Conservation (phyloP, 2,888 invertebrate genomes). For the Spicauda simplicius region DNA sequence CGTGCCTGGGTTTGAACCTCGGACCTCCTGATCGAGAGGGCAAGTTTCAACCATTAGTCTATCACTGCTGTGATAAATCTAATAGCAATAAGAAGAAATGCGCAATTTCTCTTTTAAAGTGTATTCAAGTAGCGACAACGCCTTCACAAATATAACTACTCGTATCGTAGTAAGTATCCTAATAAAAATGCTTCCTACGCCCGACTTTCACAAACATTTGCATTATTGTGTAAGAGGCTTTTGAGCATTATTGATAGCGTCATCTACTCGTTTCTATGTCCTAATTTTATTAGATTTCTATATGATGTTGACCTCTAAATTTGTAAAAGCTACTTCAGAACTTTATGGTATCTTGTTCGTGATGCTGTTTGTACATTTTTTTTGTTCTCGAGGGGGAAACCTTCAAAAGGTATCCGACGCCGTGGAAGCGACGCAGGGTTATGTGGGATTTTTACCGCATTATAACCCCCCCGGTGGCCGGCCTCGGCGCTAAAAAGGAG, state of each 20-base stretch:
- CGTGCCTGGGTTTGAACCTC: no score
- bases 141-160: slow-evolving; percentile 36
- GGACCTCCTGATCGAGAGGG: no score
- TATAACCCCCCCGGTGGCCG: no score
- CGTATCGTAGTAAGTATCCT: slow-evolving; percentile 8
- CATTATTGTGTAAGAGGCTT: slow-evolving; percentile 54
- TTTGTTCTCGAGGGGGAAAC: no score
- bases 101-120: slow-evolving; percentile 18
- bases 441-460: no score
- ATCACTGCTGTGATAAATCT: no score
- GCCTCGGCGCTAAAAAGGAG: no score
- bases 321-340: background rate
- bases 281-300: slow-evolving; percentile 11
- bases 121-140: slow-evolving; percentile 23
- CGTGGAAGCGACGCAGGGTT: no score
- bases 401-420: no score
- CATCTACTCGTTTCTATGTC: slow-evolving; percentile 16
- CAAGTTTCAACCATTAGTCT: no score
- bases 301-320: slow-evolving; percentile 13
- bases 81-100: no score
- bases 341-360: background rate
- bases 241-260: slow-evolving; percentile 3
- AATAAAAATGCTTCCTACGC: slow-evolving; percentile 63
- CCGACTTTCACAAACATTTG: slow-evolving; percentile 61
- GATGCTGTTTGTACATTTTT: no score